Percentiles rank a stretch among this genome's conserved stretches.
phyloP scores from a whole-genome alignment of 2,888 invertebrate genomes.

The Andrena marginata region DNA sequence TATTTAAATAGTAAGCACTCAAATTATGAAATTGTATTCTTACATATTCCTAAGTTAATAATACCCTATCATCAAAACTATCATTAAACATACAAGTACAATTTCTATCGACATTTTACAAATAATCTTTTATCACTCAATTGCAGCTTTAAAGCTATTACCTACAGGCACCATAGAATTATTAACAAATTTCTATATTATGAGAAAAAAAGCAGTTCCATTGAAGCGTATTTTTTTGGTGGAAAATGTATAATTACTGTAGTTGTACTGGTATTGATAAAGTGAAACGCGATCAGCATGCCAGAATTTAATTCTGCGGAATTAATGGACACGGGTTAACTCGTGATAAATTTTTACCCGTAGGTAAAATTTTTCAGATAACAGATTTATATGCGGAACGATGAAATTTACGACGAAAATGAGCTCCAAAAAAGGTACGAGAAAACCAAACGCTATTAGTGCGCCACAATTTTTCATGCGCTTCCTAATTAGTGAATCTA shows the following conservation, averaged over 20 bases:
- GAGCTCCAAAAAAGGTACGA: background rate
- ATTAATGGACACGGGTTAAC: background rate
- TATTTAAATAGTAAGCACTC: too few species aligned
- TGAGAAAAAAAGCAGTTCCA: background rate
- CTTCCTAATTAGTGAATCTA: constrained; percentile 28
- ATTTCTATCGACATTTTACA: too few species aligned
- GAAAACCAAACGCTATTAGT: background rate
- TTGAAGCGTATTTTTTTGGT: background rate
- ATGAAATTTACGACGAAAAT: constrained; percentile 6
- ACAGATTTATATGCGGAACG: background rate
- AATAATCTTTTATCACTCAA: too few species aligned
- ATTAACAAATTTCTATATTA: background rate
- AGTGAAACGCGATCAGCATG: background rate
- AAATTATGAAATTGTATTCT: too few species aligned
- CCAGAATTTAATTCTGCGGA: background rate
- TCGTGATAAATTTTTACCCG: background rate
- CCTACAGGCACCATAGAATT: background rate
- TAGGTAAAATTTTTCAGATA: constrained; percentile 1
- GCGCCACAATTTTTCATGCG: background rate
- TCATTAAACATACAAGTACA: too few species aligned
- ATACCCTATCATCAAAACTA: too few species aligned
- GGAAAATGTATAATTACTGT: background rate
- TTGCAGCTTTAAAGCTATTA: too few species aligned
- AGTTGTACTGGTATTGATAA: background rate
- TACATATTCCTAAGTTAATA: too few species aligned